These are phyloP conservation scores for Stomatorhinus walkeri DNA, from an alignment of 2,797 vertebrate species.

Conservation along the genomic window DNA sequence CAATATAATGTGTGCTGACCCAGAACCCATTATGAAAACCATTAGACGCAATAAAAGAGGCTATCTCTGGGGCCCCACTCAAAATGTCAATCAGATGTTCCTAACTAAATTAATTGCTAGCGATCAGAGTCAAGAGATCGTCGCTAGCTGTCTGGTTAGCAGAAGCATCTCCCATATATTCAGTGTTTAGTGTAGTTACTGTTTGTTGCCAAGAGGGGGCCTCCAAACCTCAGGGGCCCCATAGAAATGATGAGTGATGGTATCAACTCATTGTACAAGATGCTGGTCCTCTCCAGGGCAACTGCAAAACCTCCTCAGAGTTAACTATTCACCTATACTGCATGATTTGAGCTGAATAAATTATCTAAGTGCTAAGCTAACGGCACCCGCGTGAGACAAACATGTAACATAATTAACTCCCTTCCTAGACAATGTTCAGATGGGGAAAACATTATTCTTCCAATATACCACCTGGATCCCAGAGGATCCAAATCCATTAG, in stretches of 20 bases:
- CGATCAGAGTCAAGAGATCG: not conserved
- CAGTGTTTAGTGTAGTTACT: not conserved
- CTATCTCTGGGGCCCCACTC: not conserved
- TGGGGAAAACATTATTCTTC: conserved; percentile 14
- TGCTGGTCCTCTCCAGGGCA: not conserved
- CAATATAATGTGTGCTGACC: not conserved
- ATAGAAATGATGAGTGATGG: not conserved
- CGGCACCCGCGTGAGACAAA: not conserved
- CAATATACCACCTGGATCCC: conserved; percentile 21
- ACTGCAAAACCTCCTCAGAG: not conserved
- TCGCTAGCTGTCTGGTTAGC: not conserved
- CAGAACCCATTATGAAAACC: not conserved
- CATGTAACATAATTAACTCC: not conserved
- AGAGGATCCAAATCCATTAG: conserved; percentile 22
- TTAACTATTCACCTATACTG: not conserved
- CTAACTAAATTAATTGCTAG: not conserved
- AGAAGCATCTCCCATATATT: not conserved
- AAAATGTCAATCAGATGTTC: not conserved
- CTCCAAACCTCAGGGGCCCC: not conserved
- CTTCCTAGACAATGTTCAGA: not conserved
- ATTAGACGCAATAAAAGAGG: not conserved
- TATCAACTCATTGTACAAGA: not conserved
- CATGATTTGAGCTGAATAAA: not conserved
- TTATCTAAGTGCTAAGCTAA: not conserved
- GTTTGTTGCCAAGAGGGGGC: not conserved